Evolutionary conservation across 2,797 vertebrate species (phyloP), one percentile per base, ranked within the genome.

Genomic region (Acanthis flammea): DNA sequence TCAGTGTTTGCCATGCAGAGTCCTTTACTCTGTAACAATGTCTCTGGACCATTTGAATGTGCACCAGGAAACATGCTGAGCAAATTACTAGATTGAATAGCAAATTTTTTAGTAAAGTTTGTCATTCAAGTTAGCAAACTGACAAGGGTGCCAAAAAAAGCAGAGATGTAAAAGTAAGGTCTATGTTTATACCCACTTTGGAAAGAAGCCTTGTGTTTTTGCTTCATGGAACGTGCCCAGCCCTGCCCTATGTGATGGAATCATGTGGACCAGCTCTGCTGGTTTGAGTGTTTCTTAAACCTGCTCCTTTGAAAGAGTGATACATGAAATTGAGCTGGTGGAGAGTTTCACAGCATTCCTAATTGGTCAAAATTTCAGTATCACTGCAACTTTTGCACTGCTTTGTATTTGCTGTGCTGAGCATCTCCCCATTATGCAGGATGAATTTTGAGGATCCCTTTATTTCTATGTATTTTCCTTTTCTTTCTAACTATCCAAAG

Each of bases 31-130:
- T 86, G 15, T 57, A 61, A 55, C 19, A 24, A 7, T 0, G 7
- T 90, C 86, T 42, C 42, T 63, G 71, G 48, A 39, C 55, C 14
- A 25, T 76, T 89, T 90, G 70, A 90, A 90, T 54, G 55, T 25
- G 48, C 47, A 92, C 60, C 73, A 88, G 70, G 41, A 86, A 80
- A 62, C 60, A 53, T 33, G 51, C 72, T 72, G 73, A 68, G 42
- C 12, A 68, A 77, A 89, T 85, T 47, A 35, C 27, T 74, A 7
- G 45, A 41, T 4, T 27, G 47, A 83, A 88, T 9, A 61, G 28
- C 9, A 80, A 17, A 18, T 62, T 66, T 39, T 81, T 83, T 27
- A 50, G 10, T 78, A 12, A 91, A 68, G 44, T 66, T 90, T 57
- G 13, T 83, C 16, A 37, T 58, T 88, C 27, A 77, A 79, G 22